Evolutionary conservation across 2,113 vertebrate species (phyloP).

Genomic region (Condylura cristata): DNA sequence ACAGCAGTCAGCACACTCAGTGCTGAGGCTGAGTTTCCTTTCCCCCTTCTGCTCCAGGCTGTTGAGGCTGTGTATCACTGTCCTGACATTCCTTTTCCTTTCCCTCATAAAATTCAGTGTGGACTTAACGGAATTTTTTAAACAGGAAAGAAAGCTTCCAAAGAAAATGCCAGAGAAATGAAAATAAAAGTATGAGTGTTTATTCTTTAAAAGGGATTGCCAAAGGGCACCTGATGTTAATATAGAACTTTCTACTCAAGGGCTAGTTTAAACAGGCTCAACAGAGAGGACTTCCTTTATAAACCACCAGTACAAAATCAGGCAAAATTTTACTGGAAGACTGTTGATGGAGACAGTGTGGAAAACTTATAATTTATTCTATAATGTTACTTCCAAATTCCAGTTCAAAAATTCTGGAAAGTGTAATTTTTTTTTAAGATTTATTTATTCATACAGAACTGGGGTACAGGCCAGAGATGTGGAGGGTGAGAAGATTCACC

Average conservation of each 20-base stretch:
- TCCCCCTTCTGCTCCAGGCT: constrained; percentile 32
- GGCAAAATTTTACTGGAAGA: constrained; percentile 51
- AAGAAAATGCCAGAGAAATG: constrained; percentile 70
- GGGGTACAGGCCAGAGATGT: too few relatives aligned
- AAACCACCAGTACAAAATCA: constrained; percentile 5
- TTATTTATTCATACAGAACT: too few relatives aligned
- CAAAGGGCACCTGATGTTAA: constrained; percentile 49
- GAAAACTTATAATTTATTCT: constrained; percentile 27
- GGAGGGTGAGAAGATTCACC: too few relatives aligned
- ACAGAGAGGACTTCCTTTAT: constrained; percentile 27
- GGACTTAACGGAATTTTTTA: constrained; percentile 50
- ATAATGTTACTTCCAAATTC: constrained; percentile 37
- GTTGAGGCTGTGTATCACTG: background rate
- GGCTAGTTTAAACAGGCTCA: constrained; percentile 49
- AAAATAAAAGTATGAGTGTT: constrained; percentile 60
- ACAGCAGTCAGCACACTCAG: background rate
- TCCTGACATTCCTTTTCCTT: constrained; percentile 56
- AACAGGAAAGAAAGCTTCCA: constrained; percentile 69
- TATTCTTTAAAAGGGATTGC: constrained; percentile 63
- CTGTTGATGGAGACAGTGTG: constrained; percentile 28
- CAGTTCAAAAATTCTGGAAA: constrained; percentile 22
- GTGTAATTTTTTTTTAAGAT: constrained; percentile 29
- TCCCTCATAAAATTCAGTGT: constrained; percentile 50
- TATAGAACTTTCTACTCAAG: constrained; percentile 33
- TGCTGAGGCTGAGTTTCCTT: constrained; percentile 10